Percentiles rank a stretch among this genome's conserved stretches.
Evolutionary conservation across 35 echinoderm and acorn worm genomes (phyloP).

Genomic region (Apostichopus parvimensis): DNA sequence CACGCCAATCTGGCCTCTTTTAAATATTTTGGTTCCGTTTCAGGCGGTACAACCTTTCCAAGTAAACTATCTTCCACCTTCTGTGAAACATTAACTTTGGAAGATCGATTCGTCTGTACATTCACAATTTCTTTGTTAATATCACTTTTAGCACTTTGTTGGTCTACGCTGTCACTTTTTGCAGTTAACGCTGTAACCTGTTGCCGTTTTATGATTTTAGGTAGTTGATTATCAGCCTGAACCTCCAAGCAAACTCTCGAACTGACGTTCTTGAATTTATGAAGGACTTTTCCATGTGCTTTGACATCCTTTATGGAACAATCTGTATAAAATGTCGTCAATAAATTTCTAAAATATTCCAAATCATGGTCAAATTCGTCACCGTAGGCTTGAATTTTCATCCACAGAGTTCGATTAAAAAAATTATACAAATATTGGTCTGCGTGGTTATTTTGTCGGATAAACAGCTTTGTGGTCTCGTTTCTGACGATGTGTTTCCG

Average conservation of each 20-base stretch:
- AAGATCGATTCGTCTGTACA: not conserved
- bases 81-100: not conserved
- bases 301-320: slow-evolving; percentile 29
- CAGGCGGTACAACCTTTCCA: too few relatives aligned
- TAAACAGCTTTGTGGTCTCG: slow-evolving; percentile 5
- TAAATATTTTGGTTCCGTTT: not conserved
- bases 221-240: slow-evolving; percentile 16
- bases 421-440: slow-evolving; percentile 55
- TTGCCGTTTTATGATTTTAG: slow-evolving; percentile 9
- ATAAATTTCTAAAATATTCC: slow-evolving; percentile 42
- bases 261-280: not conserved
- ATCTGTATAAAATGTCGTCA: not conserved
- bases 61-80: not conserved
- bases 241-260: slow-evolving; percentile 12
- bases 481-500: not conserved
- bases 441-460: slow-evolving; percentile 42
- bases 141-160: not conserved
- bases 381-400: slow-evolving; percentile 45
- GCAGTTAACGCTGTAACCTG: not conserved
- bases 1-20: slow-evolving; percentile 20
- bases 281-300: not conserved
- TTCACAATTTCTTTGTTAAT: not conserved
- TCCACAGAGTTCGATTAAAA: slow-evolving; percentile 68
- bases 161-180: too few relatives aligned
- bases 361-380: slow-evolving; percentile 41